Evolutionary conservation across 2,113 vertebrate genomes (phyloP).

Genomic region (Tyrannus savana): DNA sequence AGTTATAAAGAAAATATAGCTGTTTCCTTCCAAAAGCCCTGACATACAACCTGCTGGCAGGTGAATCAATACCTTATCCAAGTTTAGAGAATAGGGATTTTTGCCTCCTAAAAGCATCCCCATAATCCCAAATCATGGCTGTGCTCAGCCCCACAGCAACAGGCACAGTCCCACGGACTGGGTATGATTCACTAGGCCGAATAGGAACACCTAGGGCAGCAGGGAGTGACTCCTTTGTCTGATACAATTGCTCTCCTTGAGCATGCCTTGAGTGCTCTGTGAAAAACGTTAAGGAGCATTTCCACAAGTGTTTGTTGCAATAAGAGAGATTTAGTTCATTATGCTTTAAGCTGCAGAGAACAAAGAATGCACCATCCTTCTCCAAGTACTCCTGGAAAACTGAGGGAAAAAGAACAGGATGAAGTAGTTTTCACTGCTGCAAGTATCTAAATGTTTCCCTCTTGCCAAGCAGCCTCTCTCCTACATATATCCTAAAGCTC

Average conservation of each 20-base stretch:
- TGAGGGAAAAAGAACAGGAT: neutral
- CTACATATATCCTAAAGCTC: neutral
- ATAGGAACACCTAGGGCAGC: neutral
- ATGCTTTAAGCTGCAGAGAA: neutral
- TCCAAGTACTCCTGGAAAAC: neutral
- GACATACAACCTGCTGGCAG: neutral
- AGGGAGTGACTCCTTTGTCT: neutral
- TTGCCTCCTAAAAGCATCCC: neutral
- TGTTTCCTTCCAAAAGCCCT: neutral
- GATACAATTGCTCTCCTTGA: neutral
- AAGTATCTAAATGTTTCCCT: neutral
- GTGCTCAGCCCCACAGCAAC: neutral
- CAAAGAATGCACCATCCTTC: neutral
- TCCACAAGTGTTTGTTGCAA: neutral
- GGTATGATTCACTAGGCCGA: fast-evolving
- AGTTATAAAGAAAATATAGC: neutral
- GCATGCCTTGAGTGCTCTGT: neutral
- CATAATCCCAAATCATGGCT: neutral
- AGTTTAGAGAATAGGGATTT: neutral
- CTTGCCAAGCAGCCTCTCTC: neutral
- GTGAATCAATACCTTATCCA: neutral
- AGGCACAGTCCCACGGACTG: neutral
- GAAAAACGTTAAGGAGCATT: neutral
- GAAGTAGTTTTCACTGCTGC: neutral
- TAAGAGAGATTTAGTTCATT: neutral